A percentile compares a stretch with the other conserved stretches of the same genome.
Evolutionary conservation across 2,113 vertebrate species (phyloP).

Genomic region (Saccopteryx bilineata): DNA sequence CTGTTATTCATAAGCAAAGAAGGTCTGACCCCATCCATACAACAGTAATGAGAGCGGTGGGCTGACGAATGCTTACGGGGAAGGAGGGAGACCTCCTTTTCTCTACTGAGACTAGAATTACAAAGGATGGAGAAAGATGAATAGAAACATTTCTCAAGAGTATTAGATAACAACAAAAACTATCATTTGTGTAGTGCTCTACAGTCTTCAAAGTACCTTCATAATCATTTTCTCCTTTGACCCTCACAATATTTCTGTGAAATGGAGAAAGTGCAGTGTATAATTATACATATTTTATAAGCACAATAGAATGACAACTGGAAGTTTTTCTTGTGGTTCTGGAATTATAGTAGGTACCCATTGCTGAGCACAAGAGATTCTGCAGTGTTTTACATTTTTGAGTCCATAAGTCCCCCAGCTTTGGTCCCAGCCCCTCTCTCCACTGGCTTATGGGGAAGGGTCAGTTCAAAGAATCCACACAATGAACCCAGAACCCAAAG

Average conservation of each 20-base stretch:
- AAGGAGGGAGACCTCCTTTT: not conserved
- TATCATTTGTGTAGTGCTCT: slow-evolving; percentile 7
- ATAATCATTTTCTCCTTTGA: slow-evolving; percentile 7
- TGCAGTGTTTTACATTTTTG: not conserved
- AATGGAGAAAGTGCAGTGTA: not conserved
- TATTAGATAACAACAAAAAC: not conserved
- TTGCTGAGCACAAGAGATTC: not conserved
- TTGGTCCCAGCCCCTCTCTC: not conserved
- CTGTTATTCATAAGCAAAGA: not conserved
- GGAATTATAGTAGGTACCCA: not conserved
- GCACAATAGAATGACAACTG: not conserved
- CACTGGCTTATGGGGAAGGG: not conserved
- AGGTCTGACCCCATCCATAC: not conserved
- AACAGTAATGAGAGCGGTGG: not conserved
- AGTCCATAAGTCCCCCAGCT: not conserved
- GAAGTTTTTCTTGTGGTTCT: not conserved
- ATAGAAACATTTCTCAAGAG: slow-evolving; percentile 40
- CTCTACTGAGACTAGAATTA: slow-evolving; percentile 24
- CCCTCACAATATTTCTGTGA: not conserved
- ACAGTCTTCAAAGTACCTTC: slow-evolving; percentile 14
- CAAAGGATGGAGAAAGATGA: slow-evolving; percentile 28
- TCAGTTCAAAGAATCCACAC: not conserved
- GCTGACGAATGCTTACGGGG: not conserved
- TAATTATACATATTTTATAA: not conserved
- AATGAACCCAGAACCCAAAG: not conserved